These are phyloP conservation scores for Sylvilagus bachmani DNA, from an alignment of 2,113 vertebrate genomes.

Conservation along the genomic window DNA sequence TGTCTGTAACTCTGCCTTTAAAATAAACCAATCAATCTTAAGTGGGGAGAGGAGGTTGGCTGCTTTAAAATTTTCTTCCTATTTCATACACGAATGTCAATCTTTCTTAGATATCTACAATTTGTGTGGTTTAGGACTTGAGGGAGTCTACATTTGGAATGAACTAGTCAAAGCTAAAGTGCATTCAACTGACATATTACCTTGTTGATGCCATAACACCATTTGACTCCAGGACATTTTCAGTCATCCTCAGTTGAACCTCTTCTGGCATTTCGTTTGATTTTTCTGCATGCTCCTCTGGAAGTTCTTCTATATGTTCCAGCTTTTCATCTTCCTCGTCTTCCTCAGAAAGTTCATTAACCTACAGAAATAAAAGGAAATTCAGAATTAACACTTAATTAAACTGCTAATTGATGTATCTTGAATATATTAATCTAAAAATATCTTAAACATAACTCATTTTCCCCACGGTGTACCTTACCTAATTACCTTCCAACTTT, in stretches of 20 bases:
- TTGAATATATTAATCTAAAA: constrained; percentile 43
- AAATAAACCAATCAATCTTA: too few species aligned
- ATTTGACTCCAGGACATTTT: constrained; percentile 86
- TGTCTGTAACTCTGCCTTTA: too few species aligned
- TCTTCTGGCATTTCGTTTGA: constrained; percentile 87
- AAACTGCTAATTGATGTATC: background rate
- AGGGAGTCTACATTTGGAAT: background rate
- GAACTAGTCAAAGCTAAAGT: constrained; percentile 24
- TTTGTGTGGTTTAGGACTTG: background rate
- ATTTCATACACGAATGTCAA: background rate
- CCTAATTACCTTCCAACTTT: background rate
- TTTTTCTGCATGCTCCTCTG: constrained; percentile 93
- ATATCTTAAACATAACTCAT: constrained; percentile 45
- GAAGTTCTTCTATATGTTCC: constrained; percentile 96
- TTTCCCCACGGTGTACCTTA: constrained; percentile 43
- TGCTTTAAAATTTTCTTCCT: constrained; percentile 26
- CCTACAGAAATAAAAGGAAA: constrained; percentile 86
- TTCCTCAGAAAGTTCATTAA: constrained; percentile 94
- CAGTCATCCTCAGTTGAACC: constrained; percentile 88
- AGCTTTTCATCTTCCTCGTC: constrained; percentile 96
- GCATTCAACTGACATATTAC: constrained; percentile 78
- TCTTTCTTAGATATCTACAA: constrained; percentile 9
- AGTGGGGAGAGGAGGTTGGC: background rate
- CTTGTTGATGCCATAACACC: constrained; percentile 89
- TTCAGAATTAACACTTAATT: constrained; percentile 45